Base-by-base conservation (phyloP, 53 echinoderm and acorn worm species). In the Mesocentrotus franciscanus region DNA sequence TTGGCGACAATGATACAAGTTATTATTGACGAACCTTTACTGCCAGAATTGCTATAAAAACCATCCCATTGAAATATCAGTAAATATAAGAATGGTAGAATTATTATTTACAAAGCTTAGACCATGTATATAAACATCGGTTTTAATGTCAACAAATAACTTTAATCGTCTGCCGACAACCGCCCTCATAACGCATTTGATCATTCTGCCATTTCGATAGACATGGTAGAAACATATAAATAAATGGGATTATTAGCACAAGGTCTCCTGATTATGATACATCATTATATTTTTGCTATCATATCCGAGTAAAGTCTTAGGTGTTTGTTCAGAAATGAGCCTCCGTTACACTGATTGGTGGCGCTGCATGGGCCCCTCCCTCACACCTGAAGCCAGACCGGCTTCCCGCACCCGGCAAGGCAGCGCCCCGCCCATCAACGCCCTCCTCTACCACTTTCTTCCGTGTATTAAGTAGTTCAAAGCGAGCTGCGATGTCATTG, bases 381-480 rank as follows among this genome's bases (percentile, higher is more conserved):
- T 94, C 78, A 8, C 92, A 66, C 68, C 71, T 66, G 49, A 78
- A 2, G 0, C 60, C 61, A 10, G 49, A 62, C 4, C 22, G 33
- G 89, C 92, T 96, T 61, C 95, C 97, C 18, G 93, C 94, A 24
- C 33, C 90, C 70, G 71, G 74, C 56, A 62, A 90, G 95, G 57
- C 93, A 71, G 85, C 94, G 56, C 12, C 72, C 71, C 87, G 62
- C 71, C 70, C 71, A 22, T 61, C 34, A n/a, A 85, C 96, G 16
- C 90, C 87, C 59, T 97, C 97, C 74, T 97, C 97, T 17, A 96
- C 90, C 10, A 97, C 97, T 61, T 71, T 89, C 85, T 90, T 95
- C 55, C 97, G 95, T 0, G 96, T 92, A 62, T 96, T 95, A 7
- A 97, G 94, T 4, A 97, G 95, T 93, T 97, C 96, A 60, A 96